Evolutionary conservation across 2,888 invertebrate genomes (phyloP), one percentile per base, ranked within the genome.

Genomic region (Clunio marinus): DNA sequence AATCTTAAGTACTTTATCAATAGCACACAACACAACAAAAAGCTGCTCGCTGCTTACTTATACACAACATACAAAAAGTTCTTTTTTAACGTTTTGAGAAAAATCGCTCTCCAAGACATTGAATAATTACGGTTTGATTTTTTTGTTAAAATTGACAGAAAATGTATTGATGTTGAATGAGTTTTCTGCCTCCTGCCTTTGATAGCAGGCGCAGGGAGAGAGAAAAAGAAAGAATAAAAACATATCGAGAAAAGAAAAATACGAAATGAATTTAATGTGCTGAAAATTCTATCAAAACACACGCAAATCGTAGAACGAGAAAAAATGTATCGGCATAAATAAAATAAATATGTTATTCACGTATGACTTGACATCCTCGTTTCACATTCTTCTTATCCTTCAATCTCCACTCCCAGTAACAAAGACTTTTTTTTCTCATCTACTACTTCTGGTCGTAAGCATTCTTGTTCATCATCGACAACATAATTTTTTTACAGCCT

Each of bases 71-170:
- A 22, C 20, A 62, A 62, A 28, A 35, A 60, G 4, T 59, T 59
- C 27, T 28, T 58, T 59, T 41, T 60, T 63, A 17, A 25, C 27
- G 13, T 63, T 10, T 46, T 27, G 63, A 65, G 63, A 65, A 65
- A 65, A 65, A 65, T 65, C 46, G 46, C 63, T 65, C 63, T 28
- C 25, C 63, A 27, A 46, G 63, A 65, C 63, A 65, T 41, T 65
- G 63, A 65, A 65, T 65, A 65, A 65, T 65, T 65, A 65, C 63
- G 63, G 63, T 65, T 65, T 46, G 63, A 65, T 65, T 65, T 65
- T n/a, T n/a, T 65, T 65, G 46, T 65, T 65, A 46, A 65, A 65
- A 65, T 65, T 65, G 63, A 65, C 63, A 65, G 63, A 65, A 41
- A 41, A 65, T 46, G 63, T 45, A 65, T 65, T 46, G 46, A 65